These are phyloP conservation scores for Anaspis maculata DNA, from an alignment of 2,888 invertebrate genomes.

Conservation along the genomic window DNA sequence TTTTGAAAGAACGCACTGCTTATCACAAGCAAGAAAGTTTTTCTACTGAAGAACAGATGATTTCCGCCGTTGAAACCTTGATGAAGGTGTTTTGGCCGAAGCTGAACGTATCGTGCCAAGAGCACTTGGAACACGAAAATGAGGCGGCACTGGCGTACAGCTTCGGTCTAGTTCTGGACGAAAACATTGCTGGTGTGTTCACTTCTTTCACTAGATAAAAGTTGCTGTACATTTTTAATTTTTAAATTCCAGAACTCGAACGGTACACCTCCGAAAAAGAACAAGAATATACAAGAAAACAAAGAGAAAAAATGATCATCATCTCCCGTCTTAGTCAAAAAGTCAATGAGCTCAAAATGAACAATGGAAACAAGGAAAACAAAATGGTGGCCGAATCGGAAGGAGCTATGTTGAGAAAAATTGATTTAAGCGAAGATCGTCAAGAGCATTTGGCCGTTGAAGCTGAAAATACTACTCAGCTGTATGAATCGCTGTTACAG, in stretches of 20 bases:
- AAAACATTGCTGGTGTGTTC: no score
- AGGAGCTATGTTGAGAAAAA: conserved; percentile 46
- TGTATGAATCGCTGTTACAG: conserved; percentile 43
- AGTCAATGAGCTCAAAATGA: conserved; percentile 20
- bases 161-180: no score
- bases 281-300: conserved; percentile 24
- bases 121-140: conserved; percentile 5
- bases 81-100: no score
- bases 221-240: conserved; percentile 1
- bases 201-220: no score
- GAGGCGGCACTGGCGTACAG: no score
- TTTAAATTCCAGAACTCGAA: conserved; percentile 20
- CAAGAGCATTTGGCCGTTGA: conserved; percentile 47
- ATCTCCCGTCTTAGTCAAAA: conserved; percentile 21
- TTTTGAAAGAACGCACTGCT: no score
- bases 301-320: conserved; percentile 21
- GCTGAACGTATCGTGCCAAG: no score
- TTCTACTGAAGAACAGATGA: no score
- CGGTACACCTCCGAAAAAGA: conserved; percentile 23
- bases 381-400: conserved; percentile 26
- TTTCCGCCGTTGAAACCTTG: no score
- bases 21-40: no score
- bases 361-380: conserved; percentile 19
- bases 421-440: conserved; percentile 43
- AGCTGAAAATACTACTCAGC: conserved; percentile 39